Conservation (phyloP, 2,113 vertebrate species). For the Ornithorhynchus anatinus region DNA sequence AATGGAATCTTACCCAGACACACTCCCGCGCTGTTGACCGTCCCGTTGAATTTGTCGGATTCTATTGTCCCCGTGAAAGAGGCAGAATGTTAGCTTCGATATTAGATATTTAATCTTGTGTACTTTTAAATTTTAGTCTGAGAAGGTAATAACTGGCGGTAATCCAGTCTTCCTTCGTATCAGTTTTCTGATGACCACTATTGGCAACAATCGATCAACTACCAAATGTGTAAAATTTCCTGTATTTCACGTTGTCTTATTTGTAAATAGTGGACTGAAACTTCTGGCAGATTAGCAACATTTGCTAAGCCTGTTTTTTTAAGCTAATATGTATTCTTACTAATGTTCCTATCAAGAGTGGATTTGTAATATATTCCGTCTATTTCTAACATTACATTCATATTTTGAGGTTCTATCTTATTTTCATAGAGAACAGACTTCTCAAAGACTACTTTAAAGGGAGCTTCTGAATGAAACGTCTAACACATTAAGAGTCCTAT, state of each 20-base stretch:
- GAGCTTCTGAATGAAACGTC: constrained; percentile 73
- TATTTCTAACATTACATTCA: constrained; percentile 81
- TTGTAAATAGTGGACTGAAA: constrained; percentile 82
- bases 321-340: constrained; percentile 83
- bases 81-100: constrained; percentile 65
- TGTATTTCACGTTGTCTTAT: constrained; percentile 84
- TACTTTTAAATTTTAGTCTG: constrained; percentile 52
- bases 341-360: constrained; percentile 78
- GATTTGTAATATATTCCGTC: constrained; percentile 81
- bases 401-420: constrained; percentile 77
- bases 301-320: constrained; percentile 82
- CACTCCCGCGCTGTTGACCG: constrained; percentile 7
- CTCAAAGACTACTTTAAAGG: constrained; percentile 75
- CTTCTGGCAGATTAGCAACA: constrained; percentile 77
- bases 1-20: constrained; percentile 40
- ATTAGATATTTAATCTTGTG: constrained; percentile 61
- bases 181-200: constrained; percentile 75
- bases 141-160: constrained; percentile 67
- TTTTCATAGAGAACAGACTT: constrained; percentile 76
- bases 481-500: constrained; percentile 59
- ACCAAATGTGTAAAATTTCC: constrained; percentile 84
- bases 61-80: constrained; percentile 51
- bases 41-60: constrained; percentile 31
- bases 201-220: constrained; percentile 74
- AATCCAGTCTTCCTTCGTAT: constrained; percentile 75